Evolutionary conservation across 2,113 vertebrate genomes (phyloP).

Genomic region (Gallinago jamesoni): DNA sequence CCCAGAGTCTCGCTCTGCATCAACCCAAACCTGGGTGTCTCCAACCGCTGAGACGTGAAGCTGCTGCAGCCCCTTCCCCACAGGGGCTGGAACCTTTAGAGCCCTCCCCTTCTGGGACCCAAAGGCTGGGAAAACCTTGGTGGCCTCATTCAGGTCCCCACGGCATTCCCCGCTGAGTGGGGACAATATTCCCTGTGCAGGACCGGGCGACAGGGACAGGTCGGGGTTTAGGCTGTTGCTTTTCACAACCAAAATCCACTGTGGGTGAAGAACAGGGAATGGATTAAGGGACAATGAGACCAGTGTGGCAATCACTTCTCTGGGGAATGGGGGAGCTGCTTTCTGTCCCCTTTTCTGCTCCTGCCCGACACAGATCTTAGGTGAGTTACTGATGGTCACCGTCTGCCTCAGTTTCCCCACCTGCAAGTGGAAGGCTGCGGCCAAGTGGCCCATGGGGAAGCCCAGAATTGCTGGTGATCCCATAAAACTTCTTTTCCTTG

Average conservation of each 20-base stretch:
- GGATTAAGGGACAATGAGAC: not conserved
- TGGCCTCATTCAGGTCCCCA: not conserved
- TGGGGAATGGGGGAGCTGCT: not conserved
- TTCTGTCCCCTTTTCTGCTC: not conserved
- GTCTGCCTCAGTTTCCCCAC: not conserved
- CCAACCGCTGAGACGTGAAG: rapidly evolving
- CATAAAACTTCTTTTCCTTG: not conserved
- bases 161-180: rapidly evolving
- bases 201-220: not conserved
- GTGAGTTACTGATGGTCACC: not conserved
- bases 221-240: not conserved
- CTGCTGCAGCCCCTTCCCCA: rapidly evolving
- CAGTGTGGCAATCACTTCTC: not conserved
- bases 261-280: not conserved
- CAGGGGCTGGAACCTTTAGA: not conserved
- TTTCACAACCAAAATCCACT: not conserved
- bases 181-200: not conserved
- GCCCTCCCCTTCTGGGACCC: not conserved
- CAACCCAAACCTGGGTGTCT: not conserved
- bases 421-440: not conserved
- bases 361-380: not conserved
- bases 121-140: not conserved
- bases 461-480: not conserved
- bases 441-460: not conserved
- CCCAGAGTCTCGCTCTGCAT: constrained; percentile 24